Base-by-base conservation (phyloP, 2,797 vertebrate species). In the Hydrolagus colliei region DNA sequence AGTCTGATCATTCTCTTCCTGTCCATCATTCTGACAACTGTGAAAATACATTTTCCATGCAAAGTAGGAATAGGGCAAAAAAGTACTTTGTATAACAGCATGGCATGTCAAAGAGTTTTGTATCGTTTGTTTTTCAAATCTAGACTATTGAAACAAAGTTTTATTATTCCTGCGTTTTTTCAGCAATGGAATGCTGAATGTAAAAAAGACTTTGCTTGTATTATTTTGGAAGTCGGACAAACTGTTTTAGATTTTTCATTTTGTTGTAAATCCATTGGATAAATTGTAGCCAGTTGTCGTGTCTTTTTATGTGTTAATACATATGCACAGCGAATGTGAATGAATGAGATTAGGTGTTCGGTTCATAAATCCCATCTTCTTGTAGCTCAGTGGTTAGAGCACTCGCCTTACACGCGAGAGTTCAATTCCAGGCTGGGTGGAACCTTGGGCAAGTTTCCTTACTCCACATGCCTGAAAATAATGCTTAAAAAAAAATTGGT, bases 11-110 rank as follows among this genome's bases (percentile, higher is more conserved):
- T 93, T 93, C 91, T 92, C 92, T 87, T 90, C 91, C 93, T 93
- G 95, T 96, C 96, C 93, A 91, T 97, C 96, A 96, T 92, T 88
- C 93, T 95, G 96, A 96, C 96, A 96, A 95, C 95, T 94, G 93
- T 95, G 95, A 91, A 96, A 96, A 96, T 94, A 94, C 92, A 94
- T 96, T 96, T 89, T 92, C 94, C 94, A 95, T 94, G 95, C 95
- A 93, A 95, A 93, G 91, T 88, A 92, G 92, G 89, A 92, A 90
- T 91, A 89, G 91, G 90, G 90, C 89, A 89, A 89, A 91, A 92
- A 93, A 90, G 88, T 52, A 52, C 90, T 91, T 72, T 91, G 91
- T 89, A 91, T 92, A 91, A 90, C 92, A 89, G 90, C 89, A 88
- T 0, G 41, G 90, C 91, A 88, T 89, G 90, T 92, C 91, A 84